Evolutionary conservation across 2,888 invertebrate species (phyloP).

Genomic region (Eupithecia subumbrata): DNA sequence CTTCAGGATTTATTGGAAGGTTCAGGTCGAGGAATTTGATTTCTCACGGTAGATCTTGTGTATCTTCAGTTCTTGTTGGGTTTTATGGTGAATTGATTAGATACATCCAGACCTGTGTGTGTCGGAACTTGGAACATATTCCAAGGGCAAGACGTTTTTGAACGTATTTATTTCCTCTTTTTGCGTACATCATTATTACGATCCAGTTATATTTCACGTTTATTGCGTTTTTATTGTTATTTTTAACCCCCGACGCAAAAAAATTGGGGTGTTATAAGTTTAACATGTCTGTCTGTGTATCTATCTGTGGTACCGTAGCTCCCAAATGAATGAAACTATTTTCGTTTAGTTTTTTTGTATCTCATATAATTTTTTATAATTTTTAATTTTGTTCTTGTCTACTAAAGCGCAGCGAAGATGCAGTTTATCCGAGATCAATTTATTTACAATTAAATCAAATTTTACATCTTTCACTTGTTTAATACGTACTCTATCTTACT

Average conservation of each 20-base stretch:
- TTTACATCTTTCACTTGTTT: too few relatives aligned
- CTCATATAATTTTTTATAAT: too few relatives aligned
- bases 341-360: too few relatives aligned
- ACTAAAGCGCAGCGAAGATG: not conserved
- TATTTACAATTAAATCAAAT: too few relatives aligned
- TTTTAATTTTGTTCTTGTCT: not conserved
- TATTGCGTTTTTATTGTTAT: too few relatives aligned
- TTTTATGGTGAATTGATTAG: constrained; percentile 1
- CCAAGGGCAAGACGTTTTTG: not conserved
- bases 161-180: not conserved
- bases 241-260: too few relatives aligned
- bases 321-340: too few relatives aligned
- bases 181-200: not conserved
- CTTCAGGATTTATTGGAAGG: constrained; percentile 53
- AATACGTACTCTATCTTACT: too few relatives aligned
- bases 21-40: constrained; percentile 41
- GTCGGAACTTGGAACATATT: not conserved
- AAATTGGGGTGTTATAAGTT: too few relatives aligned
- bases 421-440: not conserved
- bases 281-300: too few relatives aligned
- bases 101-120: not conserved
- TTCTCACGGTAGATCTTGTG: constrained; percentile 52
- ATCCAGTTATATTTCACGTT: too few relatives aligned
- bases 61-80: not conserved
- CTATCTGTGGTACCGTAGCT: too few relatives aligned